Percentiles rank a stretch among this genome's conserved stretches.
phyloP scores from a whole-genome alignment of 92 coral and sea anemone species.

The Meandrina meandrites region DNA sequence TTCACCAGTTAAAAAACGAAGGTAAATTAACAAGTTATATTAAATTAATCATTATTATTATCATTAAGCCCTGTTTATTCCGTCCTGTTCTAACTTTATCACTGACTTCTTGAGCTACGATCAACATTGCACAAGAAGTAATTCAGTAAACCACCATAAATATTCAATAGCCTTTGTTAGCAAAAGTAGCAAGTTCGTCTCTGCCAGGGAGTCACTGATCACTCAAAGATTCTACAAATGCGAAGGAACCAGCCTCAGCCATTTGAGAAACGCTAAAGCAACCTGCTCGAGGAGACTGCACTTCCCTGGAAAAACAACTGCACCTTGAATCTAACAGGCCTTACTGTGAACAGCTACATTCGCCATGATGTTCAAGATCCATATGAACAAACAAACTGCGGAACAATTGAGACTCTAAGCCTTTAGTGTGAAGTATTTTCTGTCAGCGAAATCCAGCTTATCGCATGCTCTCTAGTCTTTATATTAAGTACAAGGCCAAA shows the following conservation, averaged over 20 bases:
- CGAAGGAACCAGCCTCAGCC: constrained; percentile 11
- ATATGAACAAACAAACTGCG: too few species aligned
- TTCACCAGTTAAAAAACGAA: not conserved
- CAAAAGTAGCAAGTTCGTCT: not conserved
- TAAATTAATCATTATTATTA: not conserved
- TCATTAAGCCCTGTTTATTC: not conserved
- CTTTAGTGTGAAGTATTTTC: too few species aligned
- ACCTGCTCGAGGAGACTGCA: not conserved
- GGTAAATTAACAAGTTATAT: not conserved
- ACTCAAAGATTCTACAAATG: not conserved
- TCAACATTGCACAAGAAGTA: constrained; percentile 6
- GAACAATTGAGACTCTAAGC: too few species aligned
- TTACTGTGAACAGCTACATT: not conserved
- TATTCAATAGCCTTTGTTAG: not conserved
- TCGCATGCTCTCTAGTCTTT: too few species aligned
- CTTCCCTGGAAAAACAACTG: not conserved
- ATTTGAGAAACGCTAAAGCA: not conserved
- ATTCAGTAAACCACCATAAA: not conserved
- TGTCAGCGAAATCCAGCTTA: too few species aligned
- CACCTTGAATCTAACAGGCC: not conserved
- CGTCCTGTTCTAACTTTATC: not conserved
- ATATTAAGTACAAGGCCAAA: too few species aligned
- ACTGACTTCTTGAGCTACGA: not conserved
- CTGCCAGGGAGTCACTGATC: not conserved
- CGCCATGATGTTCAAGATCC: not conserved